Evolutionary conservation across 2,797 vertebrate genomes (phyloP), one percentile per base, ranked within the genome.

Genomic region (Thamnophis elegans): DNA sequence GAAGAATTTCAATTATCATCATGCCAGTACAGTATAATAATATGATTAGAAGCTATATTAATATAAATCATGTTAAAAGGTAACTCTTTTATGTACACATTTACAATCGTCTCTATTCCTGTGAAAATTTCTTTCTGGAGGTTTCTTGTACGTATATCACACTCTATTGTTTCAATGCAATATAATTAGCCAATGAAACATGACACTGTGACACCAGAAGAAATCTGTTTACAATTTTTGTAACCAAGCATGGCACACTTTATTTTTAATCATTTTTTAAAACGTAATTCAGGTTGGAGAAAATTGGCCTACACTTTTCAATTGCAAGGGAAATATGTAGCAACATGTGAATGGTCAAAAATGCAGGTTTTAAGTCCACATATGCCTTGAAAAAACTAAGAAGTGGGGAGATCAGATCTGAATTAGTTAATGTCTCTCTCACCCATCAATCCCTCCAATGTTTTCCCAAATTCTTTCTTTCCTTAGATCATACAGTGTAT

Each of bases 21-120:
- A 82, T 5, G 16, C 92, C 86, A 62, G 32, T 91, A 91, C 73
- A 82, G 42, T 91, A 91, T 68, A 89, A 89, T 62, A 89, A 0
- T 28, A 54, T 26, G 3, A 36, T 87, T 92, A 65, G 5, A 90
- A 92, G n/a, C 89, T 87, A 62, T 90, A 93, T 1, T 14, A 5
- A 68, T 28, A 88, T 90, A 28, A 93, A 60, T 94, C 93, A 90
- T 86, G 62, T 90, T 78, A 90, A 92, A 68, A 88, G 90, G 68
- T 42, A 88, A 42, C 59, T 89, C 86, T 60, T 92, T 92, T 59
- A 88, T 85, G 73, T 13, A 78, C 88, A 6, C 93, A 56, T 13
- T 93, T 87, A 88, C 42, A 96, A 93, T 32, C 73, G 91, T 89
- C 94, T 94, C 95, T 94, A 85, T 92, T 93, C 92, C 92, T 95